Conservation (phyloP, 2,888 invertebrate genomes). For the Hipparchia sbordonii region DNA sequence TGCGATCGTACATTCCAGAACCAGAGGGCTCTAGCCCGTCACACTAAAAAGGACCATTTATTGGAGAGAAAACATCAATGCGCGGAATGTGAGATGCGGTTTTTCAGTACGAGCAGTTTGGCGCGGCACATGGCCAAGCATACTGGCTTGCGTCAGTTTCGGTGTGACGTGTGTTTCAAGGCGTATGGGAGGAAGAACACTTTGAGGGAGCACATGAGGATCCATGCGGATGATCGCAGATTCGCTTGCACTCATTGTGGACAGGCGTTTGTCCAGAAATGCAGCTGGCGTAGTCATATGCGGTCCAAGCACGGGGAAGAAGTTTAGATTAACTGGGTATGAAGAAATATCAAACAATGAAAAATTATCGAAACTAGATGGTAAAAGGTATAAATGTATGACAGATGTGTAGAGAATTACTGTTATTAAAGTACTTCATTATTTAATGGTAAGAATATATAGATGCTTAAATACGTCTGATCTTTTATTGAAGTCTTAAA, state of each 20-base stretch:
- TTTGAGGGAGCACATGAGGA: constrained; percentile 60
- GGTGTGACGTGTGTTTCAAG: constrained; percentile 62
- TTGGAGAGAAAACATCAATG: constrained; percentile 67
- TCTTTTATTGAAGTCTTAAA: not conserved
- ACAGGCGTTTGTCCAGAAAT: constrained; percentile 55
- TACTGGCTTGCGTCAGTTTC: constrained; percentile 54
- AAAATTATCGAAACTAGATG: not conserved
- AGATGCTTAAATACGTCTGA: not conserved
- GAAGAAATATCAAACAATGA: not conserved
- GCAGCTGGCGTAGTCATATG: constrained; percentile 68
- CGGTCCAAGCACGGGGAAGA: constrained; percentile 52
- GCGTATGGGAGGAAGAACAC: constrained; percentile 57
- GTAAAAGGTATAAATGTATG: not conserved
- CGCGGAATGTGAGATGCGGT: constrained; percentile 66
- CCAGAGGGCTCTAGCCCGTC: constrained; percentile 52
- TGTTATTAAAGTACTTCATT: not conserved
- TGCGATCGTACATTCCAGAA: constrained; percentile 59
- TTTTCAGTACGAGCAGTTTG: constrained; percentile 52
- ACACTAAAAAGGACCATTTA: constrained; percentile 67
- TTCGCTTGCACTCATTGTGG: constrained; percentile 54
- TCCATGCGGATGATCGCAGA: constrained; percentile 51
- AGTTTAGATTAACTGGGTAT: constrained; percentile 25
- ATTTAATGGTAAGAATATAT: not conserved
- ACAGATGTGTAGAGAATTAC: not conserved
- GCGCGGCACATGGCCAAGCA: constrained; percentile 60